phyloP scores from a whole-genome alignment of 2,888 invertebrate species.

The Coecobrya sp. region DNA sequence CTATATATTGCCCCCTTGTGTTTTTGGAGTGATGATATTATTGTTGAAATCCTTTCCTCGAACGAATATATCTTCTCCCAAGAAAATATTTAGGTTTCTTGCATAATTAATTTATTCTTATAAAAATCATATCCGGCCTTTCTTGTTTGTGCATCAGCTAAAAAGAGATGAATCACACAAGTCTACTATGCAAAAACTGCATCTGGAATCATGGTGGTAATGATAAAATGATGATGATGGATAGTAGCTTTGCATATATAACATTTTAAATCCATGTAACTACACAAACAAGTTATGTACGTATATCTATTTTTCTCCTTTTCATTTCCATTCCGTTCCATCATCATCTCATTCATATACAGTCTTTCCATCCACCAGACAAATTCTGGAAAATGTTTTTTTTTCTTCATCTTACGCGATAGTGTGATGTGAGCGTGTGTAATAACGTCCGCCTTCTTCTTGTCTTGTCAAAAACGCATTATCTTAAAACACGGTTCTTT shows the following conservation, averaged over 20 bases:
- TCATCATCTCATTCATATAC: not conserved
- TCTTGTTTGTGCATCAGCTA: not conserved
- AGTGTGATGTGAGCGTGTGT: not conserved
- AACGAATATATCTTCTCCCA: not conserved
- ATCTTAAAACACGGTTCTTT: slow-evolving; percentile 16
- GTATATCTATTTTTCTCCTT: not conserved
- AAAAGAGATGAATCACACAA: not conserved
- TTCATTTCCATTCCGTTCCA: slow-evolving; percentile 3
- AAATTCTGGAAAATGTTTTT: not conserved
- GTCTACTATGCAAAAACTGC: not conserved
- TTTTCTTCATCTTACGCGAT: not conserved
- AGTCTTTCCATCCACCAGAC: not conserved
- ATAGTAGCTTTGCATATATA: no score
- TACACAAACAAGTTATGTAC: not conserved
- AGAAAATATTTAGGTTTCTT: not conserved
- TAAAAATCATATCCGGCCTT: not conserved
- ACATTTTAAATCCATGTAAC: not conserved
- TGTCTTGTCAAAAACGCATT: slow-evolving; percentile 69
- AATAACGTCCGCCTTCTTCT: slow-evolving; percentile 28
- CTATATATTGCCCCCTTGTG: not conserved
- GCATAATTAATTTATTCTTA: not conserved
- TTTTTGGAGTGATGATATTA: not conserved
- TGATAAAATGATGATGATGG: no score
- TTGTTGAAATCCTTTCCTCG: not conserved
- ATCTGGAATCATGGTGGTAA: not conserved